Percentiles rank a stretch among this genome's conserved stretches.
phyloP scores from a whole-genome alignment of 2,888 invertebrate species.

The Drosophila subquinaria region DNA sequence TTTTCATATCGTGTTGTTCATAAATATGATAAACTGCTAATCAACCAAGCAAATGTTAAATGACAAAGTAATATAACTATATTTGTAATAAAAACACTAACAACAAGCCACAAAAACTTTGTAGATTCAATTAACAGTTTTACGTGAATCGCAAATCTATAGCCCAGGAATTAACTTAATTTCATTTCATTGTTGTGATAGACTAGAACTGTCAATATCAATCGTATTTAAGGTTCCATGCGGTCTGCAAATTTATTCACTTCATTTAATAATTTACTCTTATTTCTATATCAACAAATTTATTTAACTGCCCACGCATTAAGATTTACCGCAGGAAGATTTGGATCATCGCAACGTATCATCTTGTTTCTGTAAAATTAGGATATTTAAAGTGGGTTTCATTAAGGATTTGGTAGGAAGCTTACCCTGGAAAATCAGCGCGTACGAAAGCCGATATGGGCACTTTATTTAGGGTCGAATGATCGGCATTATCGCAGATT shows the following conservation, averaged over 20 bases:
- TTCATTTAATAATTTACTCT: not conserved
- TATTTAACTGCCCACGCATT: constrained; percentile 86
- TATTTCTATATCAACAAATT: constrained; percentile 1
- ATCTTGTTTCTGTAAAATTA: constrained; percentile 88
- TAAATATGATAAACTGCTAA: constrained; percentile 48
- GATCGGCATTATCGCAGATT: constrained; percentile 91
- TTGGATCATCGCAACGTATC: constrained; percentile 87
- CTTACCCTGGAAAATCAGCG: constrained; percentile 87
- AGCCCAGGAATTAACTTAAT: constrained; percentile 15
- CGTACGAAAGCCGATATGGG: constrained; percentile 88
- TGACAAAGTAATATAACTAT: constrained; percentile 17
- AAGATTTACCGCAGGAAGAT: constrained; percentile 88
- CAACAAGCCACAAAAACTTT: constrained; percentile 41
- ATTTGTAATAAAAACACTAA: constrained; percentile 19
- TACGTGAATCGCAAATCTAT: constrained; percentile 30
- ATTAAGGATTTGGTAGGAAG: too few relatives aligned
- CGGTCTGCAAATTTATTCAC: not conserved
- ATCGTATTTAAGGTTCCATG: not conserved
- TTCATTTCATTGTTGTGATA: constrained; percentile 19
- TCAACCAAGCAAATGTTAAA: constrained; percentile 50
- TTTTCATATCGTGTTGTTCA: constrained; percentile 29
- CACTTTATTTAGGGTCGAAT: constrained; percentile 87
- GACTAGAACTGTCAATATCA: constrained; percentile 1
- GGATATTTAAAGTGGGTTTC: not conserved
- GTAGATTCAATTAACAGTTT: constrained; percentile 54